Evolutionary conservation across 2,888 invertebrate species (phyloP).

Genomic region (Drosophila nr. medialis): DNA sequence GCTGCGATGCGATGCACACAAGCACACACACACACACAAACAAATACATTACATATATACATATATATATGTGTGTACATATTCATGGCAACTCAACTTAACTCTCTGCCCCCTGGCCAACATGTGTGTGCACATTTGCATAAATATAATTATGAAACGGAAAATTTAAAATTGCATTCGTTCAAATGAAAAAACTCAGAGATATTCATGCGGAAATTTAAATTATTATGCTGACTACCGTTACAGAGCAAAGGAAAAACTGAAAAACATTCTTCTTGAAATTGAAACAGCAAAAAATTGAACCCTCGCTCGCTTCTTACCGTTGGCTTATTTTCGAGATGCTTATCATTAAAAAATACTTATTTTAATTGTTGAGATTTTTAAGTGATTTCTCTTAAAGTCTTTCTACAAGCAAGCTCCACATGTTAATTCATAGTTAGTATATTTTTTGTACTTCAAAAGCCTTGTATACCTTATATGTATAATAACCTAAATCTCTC

Average conservation of each 20-base stretch:
- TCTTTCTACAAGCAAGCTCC: background rate
- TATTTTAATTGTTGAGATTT: background rate
- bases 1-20: constrained; percentile 50
- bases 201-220: constrained; percentile 65
- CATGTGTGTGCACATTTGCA: constrained; percentile 66
- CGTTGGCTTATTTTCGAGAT: background rate
- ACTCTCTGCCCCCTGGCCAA: constrained; percentile 18
- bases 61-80: constrained; percentile 19
- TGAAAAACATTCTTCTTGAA: background rate
- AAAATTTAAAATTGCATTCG: constrained; percentile 71
- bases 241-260: constrained; percentile 42
- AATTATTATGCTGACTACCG: constrained; percentile 52
- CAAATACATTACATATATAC: constrained; percentile 6
- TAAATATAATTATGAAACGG: constrained; percentile 80
- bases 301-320: background rate
- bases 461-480: background rate
- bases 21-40: constrained; percentile 8
- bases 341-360: background rate
- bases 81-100: constrained; percentile 48
- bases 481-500: background rate
- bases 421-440: background rate
- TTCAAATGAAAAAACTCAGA: constrained; percentile 35
- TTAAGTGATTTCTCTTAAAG: too few relatives aligned
- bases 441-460: background rate
- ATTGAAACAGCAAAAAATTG: background rate